Conservation (phyloP, 1,140 invertebrate genomes). For the Sycobia sp. region DNA sequence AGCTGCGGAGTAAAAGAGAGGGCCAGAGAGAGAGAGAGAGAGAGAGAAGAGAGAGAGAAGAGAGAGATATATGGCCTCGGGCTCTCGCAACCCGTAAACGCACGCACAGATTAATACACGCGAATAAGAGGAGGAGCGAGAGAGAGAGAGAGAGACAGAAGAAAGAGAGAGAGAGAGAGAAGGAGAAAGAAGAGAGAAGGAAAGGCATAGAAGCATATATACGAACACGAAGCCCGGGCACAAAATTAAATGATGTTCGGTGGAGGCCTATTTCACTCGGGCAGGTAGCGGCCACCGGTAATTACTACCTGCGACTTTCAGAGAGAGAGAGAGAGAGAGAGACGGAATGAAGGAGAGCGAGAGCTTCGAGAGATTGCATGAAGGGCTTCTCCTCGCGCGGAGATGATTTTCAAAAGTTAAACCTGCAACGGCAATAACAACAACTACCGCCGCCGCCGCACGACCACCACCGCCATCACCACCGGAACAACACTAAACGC, state of each 20-base stretch:
- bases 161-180: neutral
- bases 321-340: constrained; percentile 22
- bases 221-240: constrained; percentile 35
- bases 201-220: neutral
- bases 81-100: constrained; percentile 30
- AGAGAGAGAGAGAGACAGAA: neutral
- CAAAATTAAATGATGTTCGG: constrained; percentile 59
- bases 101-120: constrained; percentile 34
- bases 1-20: constrained; percentile 11
- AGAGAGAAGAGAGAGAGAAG: constrained; percentile 12
- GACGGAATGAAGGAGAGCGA: too few species aligned
- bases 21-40: constrained; percentile 31
- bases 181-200: neutral
- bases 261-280: constrained; percentile 53
- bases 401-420: constrained; percentile 46
- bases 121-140: constrained; percentile 15
- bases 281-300: constrained; percentile 59
- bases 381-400: constrained; percentile 35
- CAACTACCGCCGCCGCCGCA: neutral
- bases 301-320: constrained; percentile 57
- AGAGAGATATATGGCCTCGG: constrained; percentile 44
- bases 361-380: constrained; percentile 44
- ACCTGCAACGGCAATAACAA: constrained; percentile 29
- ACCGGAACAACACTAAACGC: constrained; percentile 13
- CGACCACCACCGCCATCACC: neutral